A percentile compares a stretch with the other conserved stretches of the same genome.
These are phyloP conservation scores for Melanerpes formicivorus DNA, from an alignment of 2,113 vertebrate species.

Conservation along the genomic window DNA sequence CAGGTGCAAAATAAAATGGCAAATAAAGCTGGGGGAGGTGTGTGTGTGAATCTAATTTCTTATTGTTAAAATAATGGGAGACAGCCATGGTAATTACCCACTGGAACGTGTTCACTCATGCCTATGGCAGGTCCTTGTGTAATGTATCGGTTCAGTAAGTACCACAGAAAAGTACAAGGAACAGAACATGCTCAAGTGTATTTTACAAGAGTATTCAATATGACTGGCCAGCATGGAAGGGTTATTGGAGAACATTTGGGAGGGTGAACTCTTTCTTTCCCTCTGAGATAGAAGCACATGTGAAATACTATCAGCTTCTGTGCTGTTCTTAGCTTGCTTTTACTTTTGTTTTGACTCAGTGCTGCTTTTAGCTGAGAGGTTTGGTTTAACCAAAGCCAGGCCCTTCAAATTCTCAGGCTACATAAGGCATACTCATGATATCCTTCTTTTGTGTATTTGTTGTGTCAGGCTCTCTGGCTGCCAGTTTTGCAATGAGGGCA, in stretches of 20 bases:
- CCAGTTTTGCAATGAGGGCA: not conserved
- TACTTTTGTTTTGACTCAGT: not conserved
- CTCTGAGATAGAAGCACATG: not conserved
- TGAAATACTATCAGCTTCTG: not conserved
- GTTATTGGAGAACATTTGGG: not conserved
- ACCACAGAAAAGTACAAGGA: not conserved
- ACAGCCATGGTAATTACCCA: not conserved
- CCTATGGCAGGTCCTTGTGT: not conserved
- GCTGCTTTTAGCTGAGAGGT: not conserved
- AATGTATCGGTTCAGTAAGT: not conserved
- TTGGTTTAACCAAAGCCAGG: not conserved
- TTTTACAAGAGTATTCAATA: not conserved
- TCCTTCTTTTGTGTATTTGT: accelerated
- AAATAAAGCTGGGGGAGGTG: not conserved
- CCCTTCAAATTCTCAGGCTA: not conserved
- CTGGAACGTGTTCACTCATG: not conserved
- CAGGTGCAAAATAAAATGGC: not conserved
- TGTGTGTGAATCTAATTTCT: not conserved
- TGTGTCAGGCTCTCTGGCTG: not conserved
- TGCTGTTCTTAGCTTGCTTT: not conserved
- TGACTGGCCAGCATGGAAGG: not conserved
- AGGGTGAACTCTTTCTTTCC: not conserved
- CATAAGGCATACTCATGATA: not conserved
- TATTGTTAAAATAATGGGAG: not conserved
- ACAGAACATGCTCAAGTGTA: accelerated